A percentile compares a stretch with the other conserved stretches of the same genome.
phyloP scores from a whole-genome alignment of 92 coral and sea anemone species.

The Pocillopora grandis region DNA sequence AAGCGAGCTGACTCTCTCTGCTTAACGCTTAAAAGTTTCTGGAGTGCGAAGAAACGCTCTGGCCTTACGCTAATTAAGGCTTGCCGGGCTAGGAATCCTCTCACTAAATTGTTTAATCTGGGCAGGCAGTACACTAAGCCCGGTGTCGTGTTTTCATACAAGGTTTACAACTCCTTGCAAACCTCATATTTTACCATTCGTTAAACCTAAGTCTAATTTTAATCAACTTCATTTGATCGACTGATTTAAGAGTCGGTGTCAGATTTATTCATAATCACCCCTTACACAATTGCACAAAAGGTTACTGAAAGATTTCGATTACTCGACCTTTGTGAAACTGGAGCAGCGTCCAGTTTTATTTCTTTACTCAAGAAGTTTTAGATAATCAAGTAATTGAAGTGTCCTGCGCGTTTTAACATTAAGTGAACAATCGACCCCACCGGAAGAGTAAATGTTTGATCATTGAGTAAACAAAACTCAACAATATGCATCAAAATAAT shows the following conservation, averaged over 20 bases:
- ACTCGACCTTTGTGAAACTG: background rate
- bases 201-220: background rate
- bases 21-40: too few relatives aligned
- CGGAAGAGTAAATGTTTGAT: slow-evolving; percentile 5
- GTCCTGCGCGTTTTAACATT: background rate
- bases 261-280: background rate
- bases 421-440: background rate
- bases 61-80: too few relatives aligned
- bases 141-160: too few relatives aligned
- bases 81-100: too few relatives aligned
- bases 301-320: background rate
- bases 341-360: background rate
- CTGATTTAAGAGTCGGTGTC: background rate
- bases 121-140: too few relatives aligned
- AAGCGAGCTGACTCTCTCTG: too few relatives aligned
- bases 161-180: too few relatives aligned
- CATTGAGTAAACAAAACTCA: slow-evolving; percentile 9
- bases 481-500: background rate
- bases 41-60: too few relatives aligned
- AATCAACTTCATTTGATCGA: background rate
- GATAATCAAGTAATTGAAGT: slow-evolving; percentile 13
- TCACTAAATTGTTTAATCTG: too few relatives aligned
- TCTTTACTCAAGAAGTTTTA: background rate
- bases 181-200: too few relatives aligned
- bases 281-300: background rate